These are phyloP conservation scores for Ranitomeya variabilis DNA, from an alignment of 2,113 vertebrate genomes.

Conservation along the genomic window DNA sequence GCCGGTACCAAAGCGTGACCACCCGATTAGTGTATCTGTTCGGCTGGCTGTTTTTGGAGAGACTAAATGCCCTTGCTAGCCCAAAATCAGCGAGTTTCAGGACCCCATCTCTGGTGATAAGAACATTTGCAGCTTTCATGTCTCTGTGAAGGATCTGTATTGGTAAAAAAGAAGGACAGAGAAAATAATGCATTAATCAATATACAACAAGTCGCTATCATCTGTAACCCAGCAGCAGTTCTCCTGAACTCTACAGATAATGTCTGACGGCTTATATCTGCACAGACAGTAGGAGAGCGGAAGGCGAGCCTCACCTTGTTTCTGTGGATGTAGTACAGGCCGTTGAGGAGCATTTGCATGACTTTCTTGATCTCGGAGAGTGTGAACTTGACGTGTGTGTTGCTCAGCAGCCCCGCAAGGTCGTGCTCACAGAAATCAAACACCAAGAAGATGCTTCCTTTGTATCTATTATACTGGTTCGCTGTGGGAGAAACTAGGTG, in stretches of 20 bases:
- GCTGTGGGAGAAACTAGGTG: slow-evolving; percentile 71
- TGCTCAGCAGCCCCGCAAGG: slow-evolving; percentile 93
- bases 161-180: fast-evolving
- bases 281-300: too few relatives aligned
- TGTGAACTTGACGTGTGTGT: slow-evolving; percentile 93
- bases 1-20: slow-evolving; percentile 96
- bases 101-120: slow-evolving; percentile 94
- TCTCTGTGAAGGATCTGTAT: slow-evolving; percentile 93
- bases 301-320: slow-evolving; percentile 84
- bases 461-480: slow-evolving; percentile 94
- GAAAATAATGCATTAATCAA: neutral
- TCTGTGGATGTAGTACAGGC: slow-evolving; percentile 97
- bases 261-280: too few relatives aligned
- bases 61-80: slow-evolving; percentile 92
- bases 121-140: slow-evolving; percentile 97
- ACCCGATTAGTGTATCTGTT: slow-evolving; percentile 98
- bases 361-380: slow-evolving; percentile 97
- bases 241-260: too few relatives aligned
- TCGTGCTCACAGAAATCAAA: slow-evolving; percentile 99
- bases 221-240: too few relatives aligned
- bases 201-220: too few relatives aligned
- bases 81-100: slow-evolving; percentile 96
- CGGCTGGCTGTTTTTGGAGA: slow-evolving; percentile 97
- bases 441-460: slow-evolving; percentile 97
- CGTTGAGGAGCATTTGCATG: slow-evolving; percentile 98